Evolutionary conservation across 2,888 invertebrate genomes (phyloP).

Genomic region (Acanthosoma haemorrhoidale): DNA sequence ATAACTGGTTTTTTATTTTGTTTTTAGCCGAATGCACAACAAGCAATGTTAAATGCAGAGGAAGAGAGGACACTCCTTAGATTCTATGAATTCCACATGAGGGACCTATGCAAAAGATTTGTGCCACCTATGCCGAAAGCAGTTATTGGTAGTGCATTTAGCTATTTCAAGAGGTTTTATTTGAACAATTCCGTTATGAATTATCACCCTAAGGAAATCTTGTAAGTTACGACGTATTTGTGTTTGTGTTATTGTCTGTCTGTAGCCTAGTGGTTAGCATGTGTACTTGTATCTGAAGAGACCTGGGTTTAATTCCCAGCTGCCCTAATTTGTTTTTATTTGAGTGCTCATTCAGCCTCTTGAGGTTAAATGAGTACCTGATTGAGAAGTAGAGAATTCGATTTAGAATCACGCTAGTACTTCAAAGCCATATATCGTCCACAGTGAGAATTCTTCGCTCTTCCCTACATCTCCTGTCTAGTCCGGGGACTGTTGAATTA

Average conservation of each 20-base stretch:
- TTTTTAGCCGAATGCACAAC: constrained; percentile 48
- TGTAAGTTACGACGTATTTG: constrained; percentile 50
- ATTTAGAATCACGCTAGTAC: too few relatives aligned
- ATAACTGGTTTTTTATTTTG: constrained; percentile 30
- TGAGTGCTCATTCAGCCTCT: too few relatives aligned
- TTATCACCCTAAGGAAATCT: constrained; percentile 92
- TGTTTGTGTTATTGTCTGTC: constrained; percentile 11
- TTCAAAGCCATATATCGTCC: too few relatives aligned
- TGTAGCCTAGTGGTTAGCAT: background rate
- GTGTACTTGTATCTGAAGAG: background rate
- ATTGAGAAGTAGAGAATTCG: too few relatives aligned
- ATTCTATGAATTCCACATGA: constrained; percentile 78
- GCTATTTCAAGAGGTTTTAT: constrained; percentile 96
- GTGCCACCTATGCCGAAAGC: constrained; percentile 90
- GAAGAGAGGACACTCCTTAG: constrained; percentile 79
- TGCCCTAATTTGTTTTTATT: too few relatives aligned
- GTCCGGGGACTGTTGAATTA: too few relatives aligned
- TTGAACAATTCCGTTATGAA: constrained; percentile 95
- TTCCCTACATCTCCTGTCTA: too few relatives aligned
- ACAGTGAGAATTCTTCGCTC: too few relatives aligned
- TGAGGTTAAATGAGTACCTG: too few relatives aligned
- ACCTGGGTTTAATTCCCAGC: too few relatives aligned
- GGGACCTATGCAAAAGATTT: constrained; percentile 88
- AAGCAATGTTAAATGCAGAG: constrained; percentile 69
- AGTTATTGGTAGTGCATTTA: constrained; percentile 86